Evolutionary conservation across 2,888 invertebrate genomes (phyloP).

Genomic region (Stictocephala bisonia): DNA sequence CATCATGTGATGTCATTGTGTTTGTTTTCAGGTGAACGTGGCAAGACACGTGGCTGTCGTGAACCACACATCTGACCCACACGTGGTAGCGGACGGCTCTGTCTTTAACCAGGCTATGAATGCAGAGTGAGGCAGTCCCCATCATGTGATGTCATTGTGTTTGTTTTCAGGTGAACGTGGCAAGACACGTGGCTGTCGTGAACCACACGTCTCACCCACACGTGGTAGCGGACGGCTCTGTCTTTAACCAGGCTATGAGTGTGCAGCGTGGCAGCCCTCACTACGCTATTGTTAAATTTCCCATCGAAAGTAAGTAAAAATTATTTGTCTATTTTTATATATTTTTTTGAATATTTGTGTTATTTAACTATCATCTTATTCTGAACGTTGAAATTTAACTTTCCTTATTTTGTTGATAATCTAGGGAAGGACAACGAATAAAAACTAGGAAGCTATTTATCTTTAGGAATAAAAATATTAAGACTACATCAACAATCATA

Average conservation of each 20-base stretch:
- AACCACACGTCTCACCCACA: conserved; percentile 92
- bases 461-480: too few relatives aligned
- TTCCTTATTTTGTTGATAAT: too few relatives aligned
- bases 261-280: conserved; percentile 74
- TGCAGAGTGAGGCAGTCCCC: too few relatives aligned
- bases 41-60: conserved; percentile 75
- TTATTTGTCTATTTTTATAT: too few relatives aligned
- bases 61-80: conserved; percentile 89
- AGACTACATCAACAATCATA: too few relatives aligned
- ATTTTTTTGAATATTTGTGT: too few relatives aligned
- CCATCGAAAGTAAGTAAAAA: conserved; percentile 51
- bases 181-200: conserved; percentile 74
- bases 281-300: conserved; percentile 77
- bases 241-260: conserved; percentile 86
- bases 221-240: conserved; percentile 77
- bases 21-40: conserved; percentile 71
- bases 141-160: too few relatives aligned
- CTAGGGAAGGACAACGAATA: too few relatives aligned
- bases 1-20: too few relatives aligned
- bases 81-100: conserved; percentile 78
- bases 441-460: too few relatives aligned
- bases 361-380: too few relatives aligned
- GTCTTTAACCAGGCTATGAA: conserved; percentile 87
- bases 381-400: too few relatives aligned
- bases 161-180: conserved; percentile 69